Conservation (phyloP, 2,113 vertebrate species). For the Pachyramphus minor region DNA sequence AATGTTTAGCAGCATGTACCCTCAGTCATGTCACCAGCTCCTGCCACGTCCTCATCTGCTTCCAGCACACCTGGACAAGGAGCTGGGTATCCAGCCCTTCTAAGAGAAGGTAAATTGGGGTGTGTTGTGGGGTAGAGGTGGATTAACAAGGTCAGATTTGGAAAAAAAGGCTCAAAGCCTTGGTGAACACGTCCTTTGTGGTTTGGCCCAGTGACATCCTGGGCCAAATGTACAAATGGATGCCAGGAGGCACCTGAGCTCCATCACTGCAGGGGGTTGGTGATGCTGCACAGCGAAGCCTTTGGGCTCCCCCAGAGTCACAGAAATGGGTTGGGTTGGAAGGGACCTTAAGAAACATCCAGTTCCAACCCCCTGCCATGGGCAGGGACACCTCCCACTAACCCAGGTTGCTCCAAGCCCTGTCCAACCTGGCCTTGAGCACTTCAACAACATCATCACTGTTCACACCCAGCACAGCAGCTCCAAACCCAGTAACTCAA, state of each 20-base stretch:
- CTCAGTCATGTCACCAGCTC: not conserved
- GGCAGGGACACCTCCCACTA: not conserved
- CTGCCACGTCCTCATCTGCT: fast-evolving
- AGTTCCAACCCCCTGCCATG: fast-evolving
- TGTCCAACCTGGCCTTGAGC: not conserved
- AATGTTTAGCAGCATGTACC: fast-evolving
- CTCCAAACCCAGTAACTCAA: not conserved
- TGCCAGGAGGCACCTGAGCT: not conserved
- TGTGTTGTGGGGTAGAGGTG: not conserved
- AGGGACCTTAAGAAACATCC: not conserved
- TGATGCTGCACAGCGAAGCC: not conserved
- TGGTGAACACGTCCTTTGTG: not conserved
- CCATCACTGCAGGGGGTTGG: fast-evolving
- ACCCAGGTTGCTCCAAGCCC: not conserved
- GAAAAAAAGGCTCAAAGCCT: not conserved
- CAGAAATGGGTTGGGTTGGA: not conserved
- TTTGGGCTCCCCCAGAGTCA: fast-evolving
- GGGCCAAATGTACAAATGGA: fast-evolving
- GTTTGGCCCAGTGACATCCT: fast-evolving
- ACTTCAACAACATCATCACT: fast-evolving
- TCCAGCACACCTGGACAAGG: not conserved
- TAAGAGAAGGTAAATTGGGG: not conserved
- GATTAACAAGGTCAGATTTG: not conserved
- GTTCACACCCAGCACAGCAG: fast-evolving
- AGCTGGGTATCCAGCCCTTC: fast-evolving